Evolutionary conservation across 2,797 vertebrate species (phyloP).

Genomic region (Streptopelia turtur): DNA sequence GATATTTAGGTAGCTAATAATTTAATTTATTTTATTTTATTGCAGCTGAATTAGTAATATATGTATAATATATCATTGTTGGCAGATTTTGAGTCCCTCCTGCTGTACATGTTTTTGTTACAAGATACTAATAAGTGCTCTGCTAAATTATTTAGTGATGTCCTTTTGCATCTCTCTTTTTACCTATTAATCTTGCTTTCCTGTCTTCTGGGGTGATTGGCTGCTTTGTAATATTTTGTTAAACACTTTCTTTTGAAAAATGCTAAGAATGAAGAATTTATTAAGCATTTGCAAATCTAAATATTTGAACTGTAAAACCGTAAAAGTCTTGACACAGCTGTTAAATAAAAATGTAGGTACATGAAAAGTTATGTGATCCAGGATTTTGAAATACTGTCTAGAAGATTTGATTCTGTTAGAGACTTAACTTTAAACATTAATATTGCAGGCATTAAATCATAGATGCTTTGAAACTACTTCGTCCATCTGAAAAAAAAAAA

Average conservation of each 20-base stretch:
- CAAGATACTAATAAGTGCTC: not conserved
- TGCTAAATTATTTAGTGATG: not conserved
- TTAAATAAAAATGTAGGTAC: not conserved
- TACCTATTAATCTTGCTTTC: not conserved
- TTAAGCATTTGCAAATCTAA: not conserved
- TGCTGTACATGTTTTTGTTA: not conserved
- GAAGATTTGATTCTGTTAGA: not conserved
- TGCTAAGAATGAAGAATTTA: not conserved
- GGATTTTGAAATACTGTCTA: not conserved
- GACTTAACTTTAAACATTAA: not conserved
- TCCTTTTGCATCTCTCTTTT: not conserved
- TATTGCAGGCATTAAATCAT: not conserved
- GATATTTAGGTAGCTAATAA: conserved; percentile 81
- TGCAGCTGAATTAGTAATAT: not conserved
- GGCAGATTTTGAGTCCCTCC: not conserved
- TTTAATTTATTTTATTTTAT: conserved; percentile 4
- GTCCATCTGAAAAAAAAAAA: not conserved
- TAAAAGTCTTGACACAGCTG: not conserved
- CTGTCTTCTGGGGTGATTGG: not conserved
- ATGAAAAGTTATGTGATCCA: not conserved
- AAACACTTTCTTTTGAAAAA: not conserved
- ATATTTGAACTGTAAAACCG: not conserved
- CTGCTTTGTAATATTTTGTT: not conserved
- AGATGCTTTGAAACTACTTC: not conserved
- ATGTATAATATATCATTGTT: not conserved